A percentile compares a stretch with the other conserved stretches of the same genome.
These are phyloP conservation scores for Ephestia elutella DNA, from an alignment of 1,140 invertebrate genomes.

Conservation along the genomic window DNA sequence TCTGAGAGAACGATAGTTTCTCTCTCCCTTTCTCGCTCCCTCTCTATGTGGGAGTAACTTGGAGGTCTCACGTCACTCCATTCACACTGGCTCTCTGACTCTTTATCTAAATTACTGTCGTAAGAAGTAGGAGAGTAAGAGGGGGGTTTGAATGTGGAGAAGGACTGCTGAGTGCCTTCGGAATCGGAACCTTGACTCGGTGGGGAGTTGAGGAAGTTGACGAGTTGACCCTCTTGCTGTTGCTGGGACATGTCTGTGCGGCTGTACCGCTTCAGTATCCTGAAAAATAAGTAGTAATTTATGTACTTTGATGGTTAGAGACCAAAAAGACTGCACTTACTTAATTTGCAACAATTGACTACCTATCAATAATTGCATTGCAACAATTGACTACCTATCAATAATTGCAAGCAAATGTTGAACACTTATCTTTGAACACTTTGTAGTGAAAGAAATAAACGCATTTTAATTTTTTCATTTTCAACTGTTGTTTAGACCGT, in stretches of 20 bases:
- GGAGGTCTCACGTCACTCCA: constrained; percentile 74
- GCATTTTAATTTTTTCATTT: no score
- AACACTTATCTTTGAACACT: no score
- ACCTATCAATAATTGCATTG: no score
- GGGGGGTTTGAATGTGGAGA: constrained; percentile 76
- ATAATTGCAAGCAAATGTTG: no score
- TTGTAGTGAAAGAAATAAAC: no score
- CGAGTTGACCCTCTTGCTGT: constrained; percentile 75
- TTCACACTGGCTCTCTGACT: constrained; percentile 56
- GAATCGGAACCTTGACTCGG: constrained; percentile 58
- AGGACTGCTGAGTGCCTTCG: constrained; percentile 60
- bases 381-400: no score
- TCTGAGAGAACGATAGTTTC: constrained; percentile 73
- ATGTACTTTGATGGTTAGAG: no score
- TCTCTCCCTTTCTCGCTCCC: constrained; percentile 35
- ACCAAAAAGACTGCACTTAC: no score
- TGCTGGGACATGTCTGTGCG: constrained; percentile 74
- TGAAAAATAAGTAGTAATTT: constrained; percentile 31
- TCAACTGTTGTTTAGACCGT: no score
- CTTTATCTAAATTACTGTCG: constrained; percentile 64
- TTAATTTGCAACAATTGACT: no score
- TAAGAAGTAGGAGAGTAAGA: constrained; percentile 66
- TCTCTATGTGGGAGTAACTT: constrained; percentile 65
- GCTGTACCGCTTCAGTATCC: constrained; percentile 80
- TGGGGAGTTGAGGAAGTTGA: constrained; percentile 79